Evolutionary conservation across 2,888 invertebrate species (phyloP).

Genomic region (Eucriotettix oculatus): DNA sequence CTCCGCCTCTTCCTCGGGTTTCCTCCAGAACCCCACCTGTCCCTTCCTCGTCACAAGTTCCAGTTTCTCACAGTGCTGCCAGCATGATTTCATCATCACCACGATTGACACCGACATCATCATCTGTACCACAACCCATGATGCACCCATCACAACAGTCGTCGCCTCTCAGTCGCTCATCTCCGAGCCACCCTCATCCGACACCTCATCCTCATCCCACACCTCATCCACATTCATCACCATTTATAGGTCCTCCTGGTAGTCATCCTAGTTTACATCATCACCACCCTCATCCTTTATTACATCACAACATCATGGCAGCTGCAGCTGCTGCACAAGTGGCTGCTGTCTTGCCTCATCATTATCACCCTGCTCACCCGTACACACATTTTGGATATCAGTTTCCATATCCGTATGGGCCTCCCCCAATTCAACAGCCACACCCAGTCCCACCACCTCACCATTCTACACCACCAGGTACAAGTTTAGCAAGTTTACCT

Average conservation of each 20-base stretch:
- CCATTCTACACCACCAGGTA: constrained; percentile 6
- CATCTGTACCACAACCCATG: constrained; percentile 47
- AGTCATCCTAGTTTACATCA: constrained; percentile 17
- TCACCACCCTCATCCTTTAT: constrained; percentile 56
- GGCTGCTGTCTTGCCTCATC: constrained; percentile 44
- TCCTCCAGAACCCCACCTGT: constrained; percentile 9
- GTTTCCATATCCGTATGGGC: constrained; percentile 54
- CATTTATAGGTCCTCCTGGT: constrained; percentile 39
- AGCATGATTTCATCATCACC: constrained; percentile 39
- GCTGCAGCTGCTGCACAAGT: constrained; percentile 38
- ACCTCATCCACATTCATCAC: constrained; percentile 24
- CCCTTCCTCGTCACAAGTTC: constrained; percentile 18
- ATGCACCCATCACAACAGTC: constrained; percentile 62
- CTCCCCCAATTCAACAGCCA: constrained; percentile 34
- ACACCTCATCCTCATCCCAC: constrained; percentile 20
- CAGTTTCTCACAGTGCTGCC: constrained; percentile 42
- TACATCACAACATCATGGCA: constrained; percentile 49
- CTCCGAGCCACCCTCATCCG: constrained; percentile 18
- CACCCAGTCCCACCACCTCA: constrained; percentile 44
- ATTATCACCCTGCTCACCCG: constrained; percentile 42
- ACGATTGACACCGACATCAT: constrained; percentile 32
- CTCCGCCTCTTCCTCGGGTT: not conserved
- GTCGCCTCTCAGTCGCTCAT: constrained; percentile 32
- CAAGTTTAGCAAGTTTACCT: not conserved
- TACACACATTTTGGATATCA: constrained; percentile 41